phyloP scores from a whole-genome alignment of 2,113 vertebrate species.

The Danionella cerebrum region DNA sequence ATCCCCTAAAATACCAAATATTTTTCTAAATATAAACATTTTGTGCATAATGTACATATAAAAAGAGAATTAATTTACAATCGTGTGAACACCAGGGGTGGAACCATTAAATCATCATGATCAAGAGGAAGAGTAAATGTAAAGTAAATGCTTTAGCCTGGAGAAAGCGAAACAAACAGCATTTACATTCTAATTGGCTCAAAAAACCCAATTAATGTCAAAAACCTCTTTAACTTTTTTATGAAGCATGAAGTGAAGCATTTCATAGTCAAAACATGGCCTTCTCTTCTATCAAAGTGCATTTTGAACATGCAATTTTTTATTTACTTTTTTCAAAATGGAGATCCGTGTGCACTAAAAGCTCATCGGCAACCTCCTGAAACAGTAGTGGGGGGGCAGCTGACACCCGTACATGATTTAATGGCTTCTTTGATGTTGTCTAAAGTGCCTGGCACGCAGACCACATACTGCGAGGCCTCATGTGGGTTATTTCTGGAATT shows the following conservation, averaged over 20 bases:
- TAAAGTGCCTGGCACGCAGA: slow-evolving; percentile 44
- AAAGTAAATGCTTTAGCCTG: neutral
- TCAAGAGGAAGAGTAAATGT: no score
- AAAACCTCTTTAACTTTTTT: neutral
- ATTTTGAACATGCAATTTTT: neutral
- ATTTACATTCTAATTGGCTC: slow-evolving; percentile 1
- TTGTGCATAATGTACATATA: no score
- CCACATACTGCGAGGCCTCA: slow-evolving; percentile 40
- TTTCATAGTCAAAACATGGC: neutral
- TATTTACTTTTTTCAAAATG: neutral
- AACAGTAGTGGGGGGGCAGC: slow-evolving; percentile 19
- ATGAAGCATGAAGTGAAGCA: neutral
- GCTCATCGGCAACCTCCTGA: neutral
- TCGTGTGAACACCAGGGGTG: no score
- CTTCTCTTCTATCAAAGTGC: neutral
- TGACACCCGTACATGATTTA: slow-evolving; percentile 34
- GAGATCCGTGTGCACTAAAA: neutral
- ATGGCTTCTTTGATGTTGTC: slow-evolving; percentile 47
- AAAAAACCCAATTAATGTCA: slow-evolving; percentile 4
- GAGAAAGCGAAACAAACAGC: neutral
- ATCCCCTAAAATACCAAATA: no score
- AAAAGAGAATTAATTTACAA: no score
- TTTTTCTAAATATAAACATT: no score
- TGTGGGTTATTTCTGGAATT: slow-evolving; percentile 51
- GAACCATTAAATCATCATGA: no score